Evolutionary conservation across 2,888 invertebrate genomes (phyloP).

Genomic region (Tetragonisca angustula): DNA sequence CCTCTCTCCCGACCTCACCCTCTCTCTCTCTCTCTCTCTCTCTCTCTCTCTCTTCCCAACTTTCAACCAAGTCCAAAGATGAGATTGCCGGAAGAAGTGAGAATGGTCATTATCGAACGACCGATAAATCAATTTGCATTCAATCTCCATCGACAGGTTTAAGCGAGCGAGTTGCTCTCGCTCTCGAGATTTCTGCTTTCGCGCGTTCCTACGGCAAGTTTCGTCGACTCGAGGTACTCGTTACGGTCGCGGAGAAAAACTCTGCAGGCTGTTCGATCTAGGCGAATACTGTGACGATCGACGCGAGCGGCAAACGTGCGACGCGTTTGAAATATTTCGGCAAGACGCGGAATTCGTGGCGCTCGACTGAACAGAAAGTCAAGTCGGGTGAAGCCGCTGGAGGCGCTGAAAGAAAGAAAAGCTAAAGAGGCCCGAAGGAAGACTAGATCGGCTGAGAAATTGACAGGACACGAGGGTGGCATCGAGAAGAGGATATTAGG

Average conservation of each 20-base stretch:
- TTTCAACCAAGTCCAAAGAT: constrained; percentile 21
- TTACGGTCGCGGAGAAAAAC: no score
- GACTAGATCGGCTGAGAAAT: constrained; percentile 42
- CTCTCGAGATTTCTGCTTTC: neutral
- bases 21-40: no score
- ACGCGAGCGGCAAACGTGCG: no score
- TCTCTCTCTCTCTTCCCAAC: neutral
- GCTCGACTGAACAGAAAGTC: no score
- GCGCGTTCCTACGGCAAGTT: no score
- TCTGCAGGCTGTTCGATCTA: no score
- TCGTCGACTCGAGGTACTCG: no score
- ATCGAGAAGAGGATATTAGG: constrained; percentile 69
- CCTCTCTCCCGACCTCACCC: no score
- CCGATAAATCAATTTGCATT: constrained; percentile 44
- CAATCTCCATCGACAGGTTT: constrained; percentile 20
- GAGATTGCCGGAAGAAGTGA: constrained; percentile 33
- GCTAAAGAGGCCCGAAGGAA: constrained; percentile 23
- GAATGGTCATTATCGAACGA: constrained; percentile 40
- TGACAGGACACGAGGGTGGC: constrained; percentile 65
- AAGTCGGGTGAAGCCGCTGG: constrained; percentile 12
- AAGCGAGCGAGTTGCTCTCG: neutral
- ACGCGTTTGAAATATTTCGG: no score
- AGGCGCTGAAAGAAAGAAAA: no score
- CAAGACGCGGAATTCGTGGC: no score
- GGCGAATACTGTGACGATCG: no score